These are phyloP conservation scores for Microtus agrestis DNA, from an alignment of 2,797 vertebrate genomes.

Conservation along the genomic window DNA sequence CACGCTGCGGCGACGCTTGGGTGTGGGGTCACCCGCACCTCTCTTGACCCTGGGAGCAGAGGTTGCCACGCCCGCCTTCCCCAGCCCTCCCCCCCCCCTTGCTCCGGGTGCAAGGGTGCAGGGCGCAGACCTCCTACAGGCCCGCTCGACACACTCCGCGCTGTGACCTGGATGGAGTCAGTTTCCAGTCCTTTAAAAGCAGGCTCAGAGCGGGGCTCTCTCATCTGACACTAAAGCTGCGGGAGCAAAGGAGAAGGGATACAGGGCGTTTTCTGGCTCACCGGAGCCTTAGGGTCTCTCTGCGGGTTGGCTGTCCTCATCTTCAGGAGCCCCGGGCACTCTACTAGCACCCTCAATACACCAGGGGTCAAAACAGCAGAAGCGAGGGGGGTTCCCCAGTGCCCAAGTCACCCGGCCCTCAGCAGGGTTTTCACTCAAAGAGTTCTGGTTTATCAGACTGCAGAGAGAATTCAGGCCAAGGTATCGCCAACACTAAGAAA, in stretches of 20 bases:
- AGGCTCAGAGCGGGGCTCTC: too few species aligned
- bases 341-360: background rate
- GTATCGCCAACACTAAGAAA: fast-evolving
- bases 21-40: too few species aligned
- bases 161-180: background rate
- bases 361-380: background rate
- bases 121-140: background rate
- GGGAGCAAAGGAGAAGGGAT: fast-evolving
- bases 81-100: fast-evolving
- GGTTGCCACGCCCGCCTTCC: too few species aligned
- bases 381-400: background rate
- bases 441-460: background rate
- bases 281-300: background rate
- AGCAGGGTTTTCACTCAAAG: fast-evolving
- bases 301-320: background rate
- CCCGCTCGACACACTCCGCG: background rate
- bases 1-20: background rate
- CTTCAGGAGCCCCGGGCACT: background rate
- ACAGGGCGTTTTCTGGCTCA: fast-evolving
- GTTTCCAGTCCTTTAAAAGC: background rate
- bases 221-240: background rate
- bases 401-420: background rate
- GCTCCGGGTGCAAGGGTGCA: too few species aligned
- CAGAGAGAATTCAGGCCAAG: background rate
- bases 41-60: background rate